These are phyloP conservation scores for Coptodon bakossiorum DNA, from an alignment of 2,113 vertebrate species.

Conservation along the genomic window DNA sequence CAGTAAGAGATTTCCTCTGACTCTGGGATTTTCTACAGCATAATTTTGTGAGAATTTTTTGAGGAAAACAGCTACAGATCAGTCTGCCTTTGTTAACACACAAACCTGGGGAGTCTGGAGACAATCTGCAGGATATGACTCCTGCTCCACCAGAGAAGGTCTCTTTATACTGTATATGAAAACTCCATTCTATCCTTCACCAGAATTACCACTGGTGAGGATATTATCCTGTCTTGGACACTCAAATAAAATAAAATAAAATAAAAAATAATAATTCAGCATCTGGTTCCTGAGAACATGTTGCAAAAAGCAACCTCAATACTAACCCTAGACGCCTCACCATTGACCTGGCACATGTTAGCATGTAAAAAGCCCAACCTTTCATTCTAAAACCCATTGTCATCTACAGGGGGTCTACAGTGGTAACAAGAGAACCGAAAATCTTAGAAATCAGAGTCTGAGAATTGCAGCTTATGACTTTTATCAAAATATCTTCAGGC, in stretches of 20 bases:
- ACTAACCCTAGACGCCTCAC: rapidly evolving
- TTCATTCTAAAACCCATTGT: neutral
- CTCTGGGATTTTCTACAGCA: neutral
- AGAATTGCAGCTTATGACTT: neutral
- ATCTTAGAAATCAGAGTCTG: neutral
- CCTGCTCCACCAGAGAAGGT: neutral
- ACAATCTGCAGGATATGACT: neutral
- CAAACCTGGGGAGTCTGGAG: neutral
- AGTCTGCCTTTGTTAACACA: neutral
- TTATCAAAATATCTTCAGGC: neutral
- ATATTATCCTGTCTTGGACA: neutral
- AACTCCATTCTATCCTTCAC: neutral
- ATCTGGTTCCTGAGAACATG: rapidly evolving
- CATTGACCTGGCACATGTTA: neutral
- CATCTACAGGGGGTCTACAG: neutral
- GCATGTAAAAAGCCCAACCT: neutral
- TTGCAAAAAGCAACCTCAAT: no score
- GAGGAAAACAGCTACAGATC: neutral
- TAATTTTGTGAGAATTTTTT: neutral
- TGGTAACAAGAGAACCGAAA: neutral
- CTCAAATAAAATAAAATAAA: neutral
- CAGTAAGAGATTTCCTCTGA: neutral
- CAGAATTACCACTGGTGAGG: neutral
- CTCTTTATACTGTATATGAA: neutral
- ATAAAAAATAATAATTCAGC: neutral